Evolutionary conservation across 2,797 vertebrate genomes (phyloP).

Genomic region (Dallia pectoralis): DNA sequence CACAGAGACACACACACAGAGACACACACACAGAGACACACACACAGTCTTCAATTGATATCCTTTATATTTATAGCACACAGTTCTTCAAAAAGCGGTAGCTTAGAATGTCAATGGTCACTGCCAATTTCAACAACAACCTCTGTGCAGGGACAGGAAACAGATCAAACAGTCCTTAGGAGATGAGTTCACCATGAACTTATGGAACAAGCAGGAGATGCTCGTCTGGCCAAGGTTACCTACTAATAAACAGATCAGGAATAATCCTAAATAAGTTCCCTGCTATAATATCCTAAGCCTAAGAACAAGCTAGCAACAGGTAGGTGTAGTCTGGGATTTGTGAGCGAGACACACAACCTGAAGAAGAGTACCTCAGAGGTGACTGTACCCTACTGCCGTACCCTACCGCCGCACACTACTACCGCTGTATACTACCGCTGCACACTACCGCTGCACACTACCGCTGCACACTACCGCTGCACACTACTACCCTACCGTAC

Average conservation of each 20-base stretch:
- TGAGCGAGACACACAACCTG: background rate
- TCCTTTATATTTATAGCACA: conserved; percentile 59
- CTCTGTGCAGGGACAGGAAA: conserved; percentile 47
- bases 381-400: too few relatives aligned
- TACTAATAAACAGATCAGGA: conserved; percentile 57
- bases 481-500: too few relatives aligned
- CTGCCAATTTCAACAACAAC: conserved; percentile 53
- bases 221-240: conserved; percentile 46
- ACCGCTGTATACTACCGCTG: too few relatives aligned
- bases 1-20: too few relatives aligned
- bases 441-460: too few relatives aligned
- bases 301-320: background rate
- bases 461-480: too few relatives aligned
- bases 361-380: background rate
- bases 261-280: conserved; percentile 49
- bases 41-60: conserved; percentile 46
- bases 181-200: conserved; percentile 35
- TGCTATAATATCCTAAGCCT: conserved; percentile 22
- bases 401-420: too few relatives aligned
- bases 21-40: too few relatives aligned
- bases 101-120: conserved; percentile 34
- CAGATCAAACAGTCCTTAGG: conserved; percentile 32
- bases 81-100: conserved; percentile 44
- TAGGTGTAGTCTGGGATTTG: background rate
- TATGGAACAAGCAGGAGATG: conserved; percentile 16